Evolutionary conservation across 2,797 vertebrate species (phyloP).

Genomic region (Prionace glauca): DNA sequence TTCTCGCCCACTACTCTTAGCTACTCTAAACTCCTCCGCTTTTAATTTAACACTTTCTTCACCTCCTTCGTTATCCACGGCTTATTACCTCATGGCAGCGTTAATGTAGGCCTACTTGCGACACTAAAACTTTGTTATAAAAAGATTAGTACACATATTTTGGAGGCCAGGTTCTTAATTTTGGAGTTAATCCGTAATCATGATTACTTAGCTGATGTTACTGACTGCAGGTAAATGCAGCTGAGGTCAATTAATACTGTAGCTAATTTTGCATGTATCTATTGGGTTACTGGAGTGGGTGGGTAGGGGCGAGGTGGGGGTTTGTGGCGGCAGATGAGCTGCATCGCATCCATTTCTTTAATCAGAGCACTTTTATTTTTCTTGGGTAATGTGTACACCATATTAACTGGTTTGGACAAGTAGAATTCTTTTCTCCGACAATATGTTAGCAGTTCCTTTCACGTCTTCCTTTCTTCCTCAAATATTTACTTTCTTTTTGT

Average conservation of each 20-base stretch:
- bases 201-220: neutral
- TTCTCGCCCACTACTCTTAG: no score
- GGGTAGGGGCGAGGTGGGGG: no score
- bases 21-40: no score
- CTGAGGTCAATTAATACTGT: neutral
- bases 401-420: neutral
- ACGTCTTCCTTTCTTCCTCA: neutral
- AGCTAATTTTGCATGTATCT: neutral
- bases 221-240: neutral
- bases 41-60: no score
- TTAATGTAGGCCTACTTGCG: no score
- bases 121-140: no score
- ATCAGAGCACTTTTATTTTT: neutral
- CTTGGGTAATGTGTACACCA: neutral
- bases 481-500: neutral
- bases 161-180: neutral
- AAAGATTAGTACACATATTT: neutral
- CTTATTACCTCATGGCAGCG: no score
- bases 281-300: neutral
- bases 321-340: neutral
- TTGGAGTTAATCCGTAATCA: neutral
- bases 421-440: neutral
- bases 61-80: no score
- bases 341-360: neutral
- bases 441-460: neutral